A percentile compares a stretch with the other conserved stretches of the same genome.
Evolutionary conservation across 2,888 invertebrate species (phyloP).

Genomic region (Drosophila neonasuta): DNA sequence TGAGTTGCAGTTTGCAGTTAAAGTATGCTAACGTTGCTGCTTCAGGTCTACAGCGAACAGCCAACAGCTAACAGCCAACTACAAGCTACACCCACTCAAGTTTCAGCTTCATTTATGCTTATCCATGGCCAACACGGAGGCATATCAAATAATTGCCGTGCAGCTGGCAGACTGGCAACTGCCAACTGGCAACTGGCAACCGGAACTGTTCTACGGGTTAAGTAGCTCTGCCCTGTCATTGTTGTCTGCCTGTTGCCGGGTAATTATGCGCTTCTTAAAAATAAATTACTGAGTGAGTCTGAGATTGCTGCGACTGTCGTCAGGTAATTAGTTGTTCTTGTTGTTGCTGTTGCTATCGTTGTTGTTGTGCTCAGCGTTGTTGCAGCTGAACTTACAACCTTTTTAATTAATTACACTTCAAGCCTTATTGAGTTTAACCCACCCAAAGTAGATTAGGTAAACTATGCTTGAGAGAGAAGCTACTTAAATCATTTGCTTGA

Average conservation of each 20-base stretch:
- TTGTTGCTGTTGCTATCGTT: background rate
- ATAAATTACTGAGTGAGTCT: constrained; percentile 43
- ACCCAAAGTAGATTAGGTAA: background rate
- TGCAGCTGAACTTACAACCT: constrained; percentile 15
- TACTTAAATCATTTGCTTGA: background rate
- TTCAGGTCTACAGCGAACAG: background rate
- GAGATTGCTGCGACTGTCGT: constrained; percentile 28
- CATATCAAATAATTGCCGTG: constrained; percentile 43
- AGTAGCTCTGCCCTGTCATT: constrained; percentile 17
- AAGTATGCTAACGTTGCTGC: background rate
- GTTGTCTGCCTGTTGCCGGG: constrained; percentile 13
- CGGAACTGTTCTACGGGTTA: constrained; percentile 9
- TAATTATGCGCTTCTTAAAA: constrained; percentile 68
- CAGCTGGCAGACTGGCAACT: constrained; percentile 21
- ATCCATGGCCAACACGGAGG: constrained; percentile 13
- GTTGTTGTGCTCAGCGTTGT: constrained; percentile 3
- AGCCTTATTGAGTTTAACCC: constrained; percentile 19
- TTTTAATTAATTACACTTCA: constrained; percentile 45
- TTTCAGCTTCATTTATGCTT: constrained; percentile 3
- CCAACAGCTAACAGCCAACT: background rate
- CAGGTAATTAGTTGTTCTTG: constrained; percentile 33
- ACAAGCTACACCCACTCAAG: constrained; percentile 5
- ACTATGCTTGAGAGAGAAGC: background rate
- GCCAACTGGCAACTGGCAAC: constrained; percentile 19
- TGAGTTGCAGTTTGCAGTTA: constrained; percentile 25